Percentiles rank a stretch among this genome's conserved stretches.
phyloP scores from a whole-genome alignment of 2,888 invertebrate genomes.

The Timema cristinae region DNA sequence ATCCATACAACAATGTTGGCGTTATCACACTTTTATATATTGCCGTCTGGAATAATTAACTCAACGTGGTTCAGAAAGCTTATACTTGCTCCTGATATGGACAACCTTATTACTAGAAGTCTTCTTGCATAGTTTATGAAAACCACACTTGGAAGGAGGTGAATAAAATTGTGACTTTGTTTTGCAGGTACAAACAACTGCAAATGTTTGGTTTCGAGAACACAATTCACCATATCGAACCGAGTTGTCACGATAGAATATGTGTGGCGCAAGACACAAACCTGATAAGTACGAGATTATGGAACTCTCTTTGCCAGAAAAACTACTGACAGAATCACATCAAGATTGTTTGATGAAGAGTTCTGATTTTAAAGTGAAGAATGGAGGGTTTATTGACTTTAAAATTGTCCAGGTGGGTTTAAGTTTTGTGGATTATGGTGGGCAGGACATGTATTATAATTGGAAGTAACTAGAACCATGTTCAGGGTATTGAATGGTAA shows the following conservation, averaged over 20 bases:
- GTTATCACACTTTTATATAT: no score
- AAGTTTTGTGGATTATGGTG: no score
- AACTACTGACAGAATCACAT: conserved; percentile 16
- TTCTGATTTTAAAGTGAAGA: conserved; percentile 19
- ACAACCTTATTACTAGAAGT: no score
- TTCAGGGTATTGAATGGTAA: no score
- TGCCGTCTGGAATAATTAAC: neutral
- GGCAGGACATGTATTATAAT: no score
- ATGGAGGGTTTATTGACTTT: conserved; percentile 19
- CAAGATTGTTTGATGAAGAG: conserved; percentile 21
- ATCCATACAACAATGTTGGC: no score
- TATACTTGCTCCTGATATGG: no score
- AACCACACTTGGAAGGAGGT: no score
- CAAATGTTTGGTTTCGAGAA: conserved; percentile 15
- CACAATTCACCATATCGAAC: conserved; percentile 3
- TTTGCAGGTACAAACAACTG: conserved; percentile 16
- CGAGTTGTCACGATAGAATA: neutral
- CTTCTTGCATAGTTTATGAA: no score
- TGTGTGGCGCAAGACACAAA: conserved; percentile 17
- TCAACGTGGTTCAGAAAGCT: no score
- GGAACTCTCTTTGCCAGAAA: conserved; percentile 19
- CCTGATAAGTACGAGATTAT: conserved; percentile 15
- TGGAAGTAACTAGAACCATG: no score
- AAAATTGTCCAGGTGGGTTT: conserved; percentile 16
- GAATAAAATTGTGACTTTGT: no score